Percentiles rank a stretch among this genome's conserved stretches.
Evolutionary conservation across 2,888 invertebrate species (phyloP).

Genomic region (Dendrolimus houi): DNA sequence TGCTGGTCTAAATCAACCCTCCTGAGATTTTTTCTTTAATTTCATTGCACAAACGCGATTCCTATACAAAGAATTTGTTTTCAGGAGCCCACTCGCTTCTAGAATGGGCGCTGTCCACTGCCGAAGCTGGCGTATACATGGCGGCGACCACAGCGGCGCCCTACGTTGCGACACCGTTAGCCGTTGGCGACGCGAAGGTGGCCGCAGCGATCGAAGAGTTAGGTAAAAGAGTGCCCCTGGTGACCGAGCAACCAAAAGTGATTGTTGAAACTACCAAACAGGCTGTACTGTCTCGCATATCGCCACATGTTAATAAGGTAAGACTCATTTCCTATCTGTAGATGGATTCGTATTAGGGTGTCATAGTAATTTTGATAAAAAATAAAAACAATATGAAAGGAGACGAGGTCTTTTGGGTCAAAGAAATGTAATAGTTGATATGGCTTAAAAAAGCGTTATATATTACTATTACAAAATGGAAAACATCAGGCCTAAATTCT

Average conservation of each 20-base stretch:
- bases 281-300: conserved; percentile 73
- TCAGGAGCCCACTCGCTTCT: conserved; percentile 79
- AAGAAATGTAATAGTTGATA: too few species aligned
- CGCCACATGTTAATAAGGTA: conserved; percentile 73
- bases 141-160: conserved; percentile 80
- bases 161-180: conserved; percentile 66
- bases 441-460: too few species aligned
- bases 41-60: neutral
- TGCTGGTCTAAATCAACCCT: too few species aligned
- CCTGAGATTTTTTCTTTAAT: neutral
- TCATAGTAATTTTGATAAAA: too few species aligned
- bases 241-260: conserved; percentile 80
- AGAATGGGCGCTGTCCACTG: conserved; percentile 82
- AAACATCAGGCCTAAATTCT: too few species aligned
- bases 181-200: conserved; percentile 79
- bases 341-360: too few species aligned
- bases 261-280: conserved; percentile 74
- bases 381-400: too few species aligned
- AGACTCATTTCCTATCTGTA: conserved; percentile 5
- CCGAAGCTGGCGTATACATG: conserved; percentile 79
- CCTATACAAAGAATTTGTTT: too few species aligned
- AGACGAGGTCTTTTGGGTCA: too few species aligned
- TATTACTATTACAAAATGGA: too few species aligned
- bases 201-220: conserved; percentile 80
- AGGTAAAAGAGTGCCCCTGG: conserved; percentile 80